Conservation (phyloP, 1,140 invertebrate species). For the Brachionus calyciflorus region DNA sequence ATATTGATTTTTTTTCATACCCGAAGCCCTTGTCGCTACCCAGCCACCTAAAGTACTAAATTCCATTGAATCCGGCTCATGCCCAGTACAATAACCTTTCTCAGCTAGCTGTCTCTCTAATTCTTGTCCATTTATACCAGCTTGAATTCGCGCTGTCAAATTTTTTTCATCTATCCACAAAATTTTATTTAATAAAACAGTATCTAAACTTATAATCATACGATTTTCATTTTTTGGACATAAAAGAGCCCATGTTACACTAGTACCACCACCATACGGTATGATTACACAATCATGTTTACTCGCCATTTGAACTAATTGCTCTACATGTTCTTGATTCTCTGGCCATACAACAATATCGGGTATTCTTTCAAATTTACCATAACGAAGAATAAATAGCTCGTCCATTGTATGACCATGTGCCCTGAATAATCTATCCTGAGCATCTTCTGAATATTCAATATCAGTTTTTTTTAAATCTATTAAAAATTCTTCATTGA, state of each 20-base stretch:
- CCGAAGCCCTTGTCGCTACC: constrained; percentile 94
- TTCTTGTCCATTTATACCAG: constrained; percentile 91
- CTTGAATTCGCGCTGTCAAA: constrained; percentile 74
- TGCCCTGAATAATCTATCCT: constrained; percentile 81
- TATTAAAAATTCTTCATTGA: constrained; percentile 66
- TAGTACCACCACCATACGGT: constrained; percentile 93
- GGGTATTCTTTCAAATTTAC: constrained; percentile 76
- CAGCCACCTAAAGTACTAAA: constrained; percentile 93
- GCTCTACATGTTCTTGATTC: constrained; percentile 75
- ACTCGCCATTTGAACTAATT: constrained; percentile 74
- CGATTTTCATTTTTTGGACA: constrained; percentile 78
- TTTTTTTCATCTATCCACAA: constrained; percentile 91
- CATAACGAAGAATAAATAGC: constrained; percentile 72
- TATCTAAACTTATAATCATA: constrained; percentile 85
- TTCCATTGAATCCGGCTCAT: constrained; percentile 63
- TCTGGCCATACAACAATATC: constrained; percentile 91
- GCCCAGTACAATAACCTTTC: constrained; percentile 73
- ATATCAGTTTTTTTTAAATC: constrained; percentile 67
- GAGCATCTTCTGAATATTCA: constrained; percentile 71
- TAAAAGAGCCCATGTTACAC: constrained; percentile 82
- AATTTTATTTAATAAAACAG: constrained; percentile 81
- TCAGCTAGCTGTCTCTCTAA: constrained; percentile 59
- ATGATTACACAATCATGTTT: constrained; percentile 78
- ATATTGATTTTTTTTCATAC: constrained; percentile 98
- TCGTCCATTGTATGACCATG: constrained; percentile 88